Evolutionary conservation across 2,797 vertebrate species (phyloP).

Genomic region (Myripristis murdjan): DNA sequence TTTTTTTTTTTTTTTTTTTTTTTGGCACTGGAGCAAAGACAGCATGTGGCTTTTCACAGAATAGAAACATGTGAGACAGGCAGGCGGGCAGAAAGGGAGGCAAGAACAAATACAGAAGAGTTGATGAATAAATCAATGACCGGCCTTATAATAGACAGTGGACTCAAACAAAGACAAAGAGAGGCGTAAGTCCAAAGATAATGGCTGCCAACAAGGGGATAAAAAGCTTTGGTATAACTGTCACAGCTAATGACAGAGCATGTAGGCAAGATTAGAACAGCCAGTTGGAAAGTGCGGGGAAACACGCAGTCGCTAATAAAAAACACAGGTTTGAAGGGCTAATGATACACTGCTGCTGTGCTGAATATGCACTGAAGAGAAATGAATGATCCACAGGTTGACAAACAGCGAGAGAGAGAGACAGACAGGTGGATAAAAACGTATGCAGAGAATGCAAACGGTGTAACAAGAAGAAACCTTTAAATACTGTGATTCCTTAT

Average conservation of each 20-base stretch:
- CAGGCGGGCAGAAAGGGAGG: background rate
- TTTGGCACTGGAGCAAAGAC: slow-evolving; percentile 15
- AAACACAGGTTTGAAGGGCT: background rate
- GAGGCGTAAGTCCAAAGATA: background rate
- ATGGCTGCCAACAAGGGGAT: background rate
- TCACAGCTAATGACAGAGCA: slow-evolving; percentile 20
- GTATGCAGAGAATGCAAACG: background rate
- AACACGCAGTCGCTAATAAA: slow-evolving; percentile 7
- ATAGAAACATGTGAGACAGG: slow-evolving; percentile 10
- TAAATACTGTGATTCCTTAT: slow-evolving; percentile 7
- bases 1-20: background rate
- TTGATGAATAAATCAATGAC: slow-evolving; percentile 1
- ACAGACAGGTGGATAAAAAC: background rate
- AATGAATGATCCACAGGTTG: slow-evolving; percentile 14
- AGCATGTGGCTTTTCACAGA: slow-evolving; percentile 1
- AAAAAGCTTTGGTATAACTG: background rate
- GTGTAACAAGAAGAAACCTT: slow-evolving; percentile 2
- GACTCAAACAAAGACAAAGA: background rate
- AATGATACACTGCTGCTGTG: background rate
- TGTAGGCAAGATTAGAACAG: background rate
- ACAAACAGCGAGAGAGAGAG: background rate
- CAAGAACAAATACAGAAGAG: background rate
- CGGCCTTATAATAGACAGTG: background rate
- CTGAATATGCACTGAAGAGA: background rate
- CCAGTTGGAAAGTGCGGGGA: background rate